Evolutionary conservation across 2,888 invertebrate genomes (phyloP).

Genomic region (Oscheius sp.): DNA sequence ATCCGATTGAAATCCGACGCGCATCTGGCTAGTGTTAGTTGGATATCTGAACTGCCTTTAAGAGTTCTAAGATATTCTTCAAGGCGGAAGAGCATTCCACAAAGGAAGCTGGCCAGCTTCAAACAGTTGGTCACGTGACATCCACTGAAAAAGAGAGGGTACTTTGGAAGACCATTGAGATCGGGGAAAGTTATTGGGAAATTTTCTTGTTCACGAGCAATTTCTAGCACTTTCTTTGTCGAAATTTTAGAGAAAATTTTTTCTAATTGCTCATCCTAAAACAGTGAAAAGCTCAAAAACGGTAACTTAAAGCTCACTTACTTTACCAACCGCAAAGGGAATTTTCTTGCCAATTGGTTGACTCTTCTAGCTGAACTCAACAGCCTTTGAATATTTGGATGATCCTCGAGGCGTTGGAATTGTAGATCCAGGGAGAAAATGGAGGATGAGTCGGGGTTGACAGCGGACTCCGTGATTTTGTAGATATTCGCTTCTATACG

Average conservation of each 20-base stretch:
- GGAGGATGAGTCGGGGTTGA: constrained; percentile 6
- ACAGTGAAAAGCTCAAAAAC: too few relatives aligned
- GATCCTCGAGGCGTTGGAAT: constrained; percentile 9
- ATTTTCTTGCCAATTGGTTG: constrained; percentile 2
- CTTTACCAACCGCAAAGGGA: background rate
- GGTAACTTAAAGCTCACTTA: too few relatives aligned
- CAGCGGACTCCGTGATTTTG: background rate
- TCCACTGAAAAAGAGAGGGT: background rate
- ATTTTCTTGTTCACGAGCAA: too few relatives aligned
- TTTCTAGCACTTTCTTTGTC: too few relatives aligned
- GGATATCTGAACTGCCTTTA: background rate
- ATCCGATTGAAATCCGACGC: constrained; percentile 22
- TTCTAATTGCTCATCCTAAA: too few relatives aligned
- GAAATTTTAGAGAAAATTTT: too few relatives aligned
- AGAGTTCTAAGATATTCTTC: constrained; percentile 3
- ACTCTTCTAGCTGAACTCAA: background rate
- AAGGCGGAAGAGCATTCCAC: constrained; percentile 24
- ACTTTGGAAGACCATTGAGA: too few relatives aligned
- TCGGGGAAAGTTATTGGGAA: too few relatives aligned
- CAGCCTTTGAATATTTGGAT: constrained; percentile 2
- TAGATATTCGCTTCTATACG: background rate
- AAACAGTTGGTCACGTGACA: constrained; percentile 8
- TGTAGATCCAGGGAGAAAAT: constrained; percentile 2
- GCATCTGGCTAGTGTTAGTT: background rate
- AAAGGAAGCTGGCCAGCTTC: constrained; percentile 1